These are phyloP conservation scores for Aromia moschata DNA, from an alignment of 2,888 invertebrate genomes.

Conservation along the genomic window DNA sequence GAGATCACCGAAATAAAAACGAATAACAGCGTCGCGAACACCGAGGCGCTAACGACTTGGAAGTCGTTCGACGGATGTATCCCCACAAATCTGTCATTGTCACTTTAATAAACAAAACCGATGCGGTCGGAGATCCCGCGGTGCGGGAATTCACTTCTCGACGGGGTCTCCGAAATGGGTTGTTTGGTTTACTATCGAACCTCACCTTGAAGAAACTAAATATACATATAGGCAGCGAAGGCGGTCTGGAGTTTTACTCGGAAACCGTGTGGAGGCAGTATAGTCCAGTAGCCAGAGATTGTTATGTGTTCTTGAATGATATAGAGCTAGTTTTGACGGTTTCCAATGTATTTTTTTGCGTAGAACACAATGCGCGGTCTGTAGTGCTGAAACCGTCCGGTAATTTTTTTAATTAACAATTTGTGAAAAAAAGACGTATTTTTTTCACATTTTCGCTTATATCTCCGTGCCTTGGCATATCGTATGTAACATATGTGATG, in stretches of 20 bases:
- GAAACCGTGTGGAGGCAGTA: not conserved
- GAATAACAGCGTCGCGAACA: conserved; percentile 30
- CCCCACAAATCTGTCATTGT: conserved; percentile 41
- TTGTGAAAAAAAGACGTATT: no score
- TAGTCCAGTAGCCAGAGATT: no score
- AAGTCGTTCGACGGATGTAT: conserved; percentile 18
- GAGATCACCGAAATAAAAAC: conserved; percentile 28
- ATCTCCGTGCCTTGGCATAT: no score
- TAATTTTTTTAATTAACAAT: no score
- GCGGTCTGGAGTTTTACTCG: conserved; percentile 6
- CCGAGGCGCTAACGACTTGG: conserved; percentile 30
- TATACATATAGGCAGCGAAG: conserved; percentile 5
- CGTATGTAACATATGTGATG: no score
- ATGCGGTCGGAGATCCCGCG: conserved; percentile 41
- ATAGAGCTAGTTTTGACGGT: no score
- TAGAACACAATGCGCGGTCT: no score
- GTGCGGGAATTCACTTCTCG: conserved; percentile 44
- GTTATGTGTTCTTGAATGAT: no score
- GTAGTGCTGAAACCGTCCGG: no score
- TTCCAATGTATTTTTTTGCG: no score
- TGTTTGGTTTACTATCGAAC: conserved; percentile 45
- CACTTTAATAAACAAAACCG: conserved; percentile 43
- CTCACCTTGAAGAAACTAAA: conserved; percentile 16
- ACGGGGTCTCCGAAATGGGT: conserved; percentile 39
- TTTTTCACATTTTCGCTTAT: no score